Evolutionary conservation across 2,113 vertebrate species (phyloP), one percentile per base, ranked within the genome.

Genomic region (Eudyptes chrysolophus): DNA sequence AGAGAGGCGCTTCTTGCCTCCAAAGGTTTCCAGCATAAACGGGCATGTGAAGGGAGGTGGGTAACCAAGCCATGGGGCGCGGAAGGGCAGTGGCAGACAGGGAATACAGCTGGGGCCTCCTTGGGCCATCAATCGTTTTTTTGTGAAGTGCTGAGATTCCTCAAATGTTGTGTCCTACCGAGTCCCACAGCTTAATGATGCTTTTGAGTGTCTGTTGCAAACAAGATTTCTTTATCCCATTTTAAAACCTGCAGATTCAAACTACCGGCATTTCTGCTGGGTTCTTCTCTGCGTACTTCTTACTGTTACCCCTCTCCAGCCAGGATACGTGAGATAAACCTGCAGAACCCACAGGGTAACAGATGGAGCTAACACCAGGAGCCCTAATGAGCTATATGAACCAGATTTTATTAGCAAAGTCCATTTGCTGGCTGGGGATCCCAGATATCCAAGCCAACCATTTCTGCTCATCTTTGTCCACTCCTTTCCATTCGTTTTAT

Each of bases 41-140:
- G 30, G 55, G 16, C n/a, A 30, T 1, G 3, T 11, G 55, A 25
- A 52, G 44, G 48, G 42, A 8, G 38, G 36, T 42, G 58, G 11
- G 30, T 18, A 7, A 13, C 18, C 0, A 1, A 57, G n/a, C 36
- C 55, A 3, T 1, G 2, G 55, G 65, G 29, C 16, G 32, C 20
- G 16, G 52, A 36, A 15, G 60, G 38, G 44, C 58, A 34, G 27
- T 1, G 29, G 51, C 26, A n/a, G 42, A 7, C 11, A 9, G 21
- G 29, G 65, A 46, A n/a, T 10, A 17, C 15, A 40, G 34, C 58
- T 32, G 29, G 38, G 38, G 20, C 13, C 25, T 79, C 74, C 40
- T 21, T 19, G n/a, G 36, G 70, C 68, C 48, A 68, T 48, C 38
- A 24, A 3, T 4, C 2, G 2, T 0, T 11, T 36, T 19, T 72